Evolutionary conservation across 2,797 vertebrate genomes (phyloP), one percentile per base, ranked within the genome.

Genomic region (Clamator glandarius): DNA sequence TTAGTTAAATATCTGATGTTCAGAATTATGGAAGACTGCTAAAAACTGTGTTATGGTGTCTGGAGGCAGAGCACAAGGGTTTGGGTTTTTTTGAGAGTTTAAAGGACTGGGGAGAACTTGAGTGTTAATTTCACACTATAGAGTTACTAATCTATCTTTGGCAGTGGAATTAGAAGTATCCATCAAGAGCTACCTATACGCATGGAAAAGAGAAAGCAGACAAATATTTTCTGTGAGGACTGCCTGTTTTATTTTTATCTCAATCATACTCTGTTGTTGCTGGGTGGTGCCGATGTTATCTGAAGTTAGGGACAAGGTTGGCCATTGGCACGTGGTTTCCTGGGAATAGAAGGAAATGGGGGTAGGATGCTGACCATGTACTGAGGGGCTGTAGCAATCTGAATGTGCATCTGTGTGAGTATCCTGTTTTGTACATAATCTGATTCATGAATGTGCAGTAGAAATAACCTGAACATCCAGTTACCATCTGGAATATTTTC

Each of bases 201-300:
- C 36, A 41, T 48, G 48, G 77, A 84, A 46, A 79, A 94, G 67
- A 94, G 78, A 87, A 95, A 96, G 87, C 78, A 87, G 68, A 57
- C 89, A 68, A 61, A 77, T 89, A 82, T 61, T 89, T 92, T 80
- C 85, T 94, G 82, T 87, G 92, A 63, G 66, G 85, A 33, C 82
- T 26, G 89, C 54, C 66, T 42, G 69, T 70, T 96, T 92, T 95
- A 95, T 96, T 97, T 96, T 96, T 96, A 64, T 92, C 92, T 90
- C 87, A 12, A 21, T 41, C 81, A 76, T 92, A 94, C 46, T 96
- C 81, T 83, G 79, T 88, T 93, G 89, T 94, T 96, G 85, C 94
- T 97, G 93, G 94, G 91, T 94, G 95, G 93, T 90, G 91, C 90
- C 25, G 16, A 44, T 84, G 46, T 88, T 92, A 88, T 90, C 83